Conservation (phyloP, 2,797 vertebrate genomes). For the Eulemur coronatus region DNA sequence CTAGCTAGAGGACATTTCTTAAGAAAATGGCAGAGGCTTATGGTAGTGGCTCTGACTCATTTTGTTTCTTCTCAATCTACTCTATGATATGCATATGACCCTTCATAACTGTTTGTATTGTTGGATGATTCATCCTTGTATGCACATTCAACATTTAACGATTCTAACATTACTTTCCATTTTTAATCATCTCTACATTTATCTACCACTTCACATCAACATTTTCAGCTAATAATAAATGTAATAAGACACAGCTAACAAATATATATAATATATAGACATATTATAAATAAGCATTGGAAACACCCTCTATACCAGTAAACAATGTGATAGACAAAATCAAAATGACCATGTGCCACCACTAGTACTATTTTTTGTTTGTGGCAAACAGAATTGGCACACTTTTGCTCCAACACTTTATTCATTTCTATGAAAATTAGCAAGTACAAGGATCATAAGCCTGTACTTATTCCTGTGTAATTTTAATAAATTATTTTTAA, state of each 20-base stretch:
- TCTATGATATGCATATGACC: conserved; percentile 14
- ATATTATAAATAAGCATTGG: background rate
- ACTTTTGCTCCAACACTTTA: background rate
- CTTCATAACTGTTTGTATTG: background rate
- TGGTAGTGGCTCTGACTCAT: background rate
- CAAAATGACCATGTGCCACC: background rate
- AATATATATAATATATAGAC: background rate
- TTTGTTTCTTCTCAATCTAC: conserved; percentile 26
- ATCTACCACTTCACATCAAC: background rate
- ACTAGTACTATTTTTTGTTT: background rate
- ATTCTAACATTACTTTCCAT: conserved; percentile 11
- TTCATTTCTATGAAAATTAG: conserved; percentile 11
- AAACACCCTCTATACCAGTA: background rate
- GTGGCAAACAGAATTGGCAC: background rate
- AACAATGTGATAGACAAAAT: conserved; percentile 5
- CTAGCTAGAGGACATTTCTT: background rate
- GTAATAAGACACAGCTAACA: background rate
- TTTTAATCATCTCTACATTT: conserved; percentile 21
- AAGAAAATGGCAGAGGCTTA: background rate
- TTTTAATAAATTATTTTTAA: conserved; percentile 28
- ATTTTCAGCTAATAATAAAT: conserved; percentile 27
- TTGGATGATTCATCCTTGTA: background rate
- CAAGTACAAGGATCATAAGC: background rate
- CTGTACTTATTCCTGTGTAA: background rate
- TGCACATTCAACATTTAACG: background rate